Percentiles rank a stretch among this genome's conserved stretches.
Conservation (phyloP, 2,113 vertebrate species). For the Sorex araneus region DNA sequence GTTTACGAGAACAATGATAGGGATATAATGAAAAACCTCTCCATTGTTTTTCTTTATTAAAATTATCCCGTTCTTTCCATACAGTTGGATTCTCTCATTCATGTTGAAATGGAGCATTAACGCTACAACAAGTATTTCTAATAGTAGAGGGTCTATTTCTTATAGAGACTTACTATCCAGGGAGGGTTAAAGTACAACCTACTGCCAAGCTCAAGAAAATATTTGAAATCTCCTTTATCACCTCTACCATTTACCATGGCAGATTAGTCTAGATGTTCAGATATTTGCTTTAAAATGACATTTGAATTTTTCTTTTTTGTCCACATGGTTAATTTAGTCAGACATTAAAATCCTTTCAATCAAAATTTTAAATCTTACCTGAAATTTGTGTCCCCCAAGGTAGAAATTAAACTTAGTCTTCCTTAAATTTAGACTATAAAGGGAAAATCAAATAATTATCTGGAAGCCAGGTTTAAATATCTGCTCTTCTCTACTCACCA, state of each 20-base stretch:
- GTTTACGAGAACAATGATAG: not conserved
- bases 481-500: not conserved
- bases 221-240: not conserved
- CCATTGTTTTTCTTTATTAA: not conserved
- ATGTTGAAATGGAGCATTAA: too few relatives aligned
- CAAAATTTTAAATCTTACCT: not conserved
- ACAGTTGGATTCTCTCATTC: not conserved
- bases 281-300: not conserved
- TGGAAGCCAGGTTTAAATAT: not conserved
- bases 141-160: not conserved
- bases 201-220: not conserved
- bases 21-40: not conserved
- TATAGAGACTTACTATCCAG: constrained; percentile 28
- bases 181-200: constrained; percentile 34
- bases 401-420: not conserved
- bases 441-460: not conserved
- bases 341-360: not conserved
- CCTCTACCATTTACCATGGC: not conserved
- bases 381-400: not conserved
- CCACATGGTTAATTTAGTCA: not conserved
- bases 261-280: not conserved
- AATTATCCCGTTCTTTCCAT: not conserved
- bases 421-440: not conserved
- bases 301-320: not conserved
- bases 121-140: not conserved